phyloP scores from a whole-genome alignment of 2,113 vertebrate species.

The Crotalus helleri region DNA sequence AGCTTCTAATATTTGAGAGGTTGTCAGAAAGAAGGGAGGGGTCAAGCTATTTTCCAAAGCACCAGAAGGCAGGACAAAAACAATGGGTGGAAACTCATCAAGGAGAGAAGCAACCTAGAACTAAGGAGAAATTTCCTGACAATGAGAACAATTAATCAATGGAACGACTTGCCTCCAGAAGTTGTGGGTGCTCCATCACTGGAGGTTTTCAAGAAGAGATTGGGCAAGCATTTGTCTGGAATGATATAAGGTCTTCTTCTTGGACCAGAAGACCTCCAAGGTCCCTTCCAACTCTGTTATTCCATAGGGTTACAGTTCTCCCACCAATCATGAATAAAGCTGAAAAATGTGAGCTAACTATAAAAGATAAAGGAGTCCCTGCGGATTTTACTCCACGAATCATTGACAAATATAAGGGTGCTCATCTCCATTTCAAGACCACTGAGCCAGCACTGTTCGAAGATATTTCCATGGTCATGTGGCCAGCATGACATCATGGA shows the following conservation, averaged over 20 bases:
- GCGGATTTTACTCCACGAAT: too few relatives aligned
- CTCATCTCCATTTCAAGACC: too few relatives aligned
- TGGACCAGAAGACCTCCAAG: too few relatives aligned
- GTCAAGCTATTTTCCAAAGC: background rate
- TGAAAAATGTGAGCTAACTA: background rate
- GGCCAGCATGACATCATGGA: too few relatives aligned
- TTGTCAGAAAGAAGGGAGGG: background rate
- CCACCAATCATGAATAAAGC: background rate
- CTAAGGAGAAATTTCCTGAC: background rate
- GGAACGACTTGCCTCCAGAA: background rate
- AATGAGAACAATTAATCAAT: background rate
- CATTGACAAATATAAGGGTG: too few relatives aligned
- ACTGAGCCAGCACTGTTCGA: too few relatives aligned
- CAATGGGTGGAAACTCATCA: background rate
- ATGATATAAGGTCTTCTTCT: background rate
- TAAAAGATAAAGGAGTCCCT: too few relatives aligned
- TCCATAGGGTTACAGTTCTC: background rate
- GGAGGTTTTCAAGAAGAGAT: background rate
- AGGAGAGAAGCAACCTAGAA: background rate
- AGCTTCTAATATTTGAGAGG: background rate
- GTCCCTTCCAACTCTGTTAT: too few relatives aligned
- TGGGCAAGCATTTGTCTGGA: background rate
- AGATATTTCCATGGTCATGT: too few relatives aligned
- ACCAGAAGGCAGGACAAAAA: background rate
- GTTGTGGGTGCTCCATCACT: background rate